Evolutionary conservation across 2,797 vertebrate genomes (phyloP), one percentile per base, ranked within the genome.

Genomic region (Typhlichthys subterraneus): DNA sequence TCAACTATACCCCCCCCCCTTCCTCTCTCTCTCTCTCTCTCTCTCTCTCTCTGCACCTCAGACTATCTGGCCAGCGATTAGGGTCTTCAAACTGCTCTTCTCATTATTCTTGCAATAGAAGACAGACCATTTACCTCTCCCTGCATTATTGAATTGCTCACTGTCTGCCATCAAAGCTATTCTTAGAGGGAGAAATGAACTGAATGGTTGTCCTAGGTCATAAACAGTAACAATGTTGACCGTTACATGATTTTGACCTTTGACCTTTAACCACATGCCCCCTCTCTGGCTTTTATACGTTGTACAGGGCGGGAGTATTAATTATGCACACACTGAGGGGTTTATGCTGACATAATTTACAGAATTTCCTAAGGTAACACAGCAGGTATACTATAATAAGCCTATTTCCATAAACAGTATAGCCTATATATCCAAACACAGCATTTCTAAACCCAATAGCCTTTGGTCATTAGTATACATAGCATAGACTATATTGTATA

Each of bases 341-440:
- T 71, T 77, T 75, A 85, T 81, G 73, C 76, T 81, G 81, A 29
- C 23, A 29, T 84, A 58, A 49, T 61, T 51, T 47, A 74, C 72
- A 70, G 53, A 65, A 77, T 82, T 73, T 31, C 12, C 50, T 42
- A 42, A 7, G 38, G 38, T 42, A 42, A 42, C 8, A 42, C 38
- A 42, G 38, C 7, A 42, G 3, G 9, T 42, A 42, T 6, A 42
- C 8, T 2, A 42, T 42, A 9, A 9, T 42, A 42, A 8, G 38
- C 7, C 9, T 7, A 42, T 42, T 42, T 42, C 38, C 7, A 9
- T 42, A 38, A 7, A 38, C 38, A 7, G 38, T 38, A 9, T 42
- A 42, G 23, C 23, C 23, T 29, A 29, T 4, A 29, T 29, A 29
- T 29, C 23, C 23, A 29, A 29, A 29, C 23, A 29, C 23, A 29